These are phyloP conservation scores for Ips nitidus DNA, from an alignment of 1,140 invertebrate species.

Conservation along the genomic window DNA sequence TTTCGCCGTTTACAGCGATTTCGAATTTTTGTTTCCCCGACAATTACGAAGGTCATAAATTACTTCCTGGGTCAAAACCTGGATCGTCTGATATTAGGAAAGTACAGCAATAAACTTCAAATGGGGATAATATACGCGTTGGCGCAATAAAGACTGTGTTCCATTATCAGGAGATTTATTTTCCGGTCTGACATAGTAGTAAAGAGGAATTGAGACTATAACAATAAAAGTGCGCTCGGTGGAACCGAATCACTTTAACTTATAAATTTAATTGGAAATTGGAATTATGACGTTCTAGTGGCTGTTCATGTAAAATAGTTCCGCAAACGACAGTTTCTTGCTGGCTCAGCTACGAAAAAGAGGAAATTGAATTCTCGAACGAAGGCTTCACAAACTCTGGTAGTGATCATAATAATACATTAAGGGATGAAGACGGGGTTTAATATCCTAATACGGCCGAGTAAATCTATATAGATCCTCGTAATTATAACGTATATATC, in stretches of 20 bases:
- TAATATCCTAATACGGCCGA: constrained; percentile 48
- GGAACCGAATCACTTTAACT: neutral
- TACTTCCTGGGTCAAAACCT: constrained; percentile 19
- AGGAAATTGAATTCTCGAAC: constrained; percentile 12
- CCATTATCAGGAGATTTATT: constrained; percentile 25
- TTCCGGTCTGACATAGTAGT: constrained; percentile 5
- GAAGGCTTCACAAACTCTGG: constrained; percentile 3
- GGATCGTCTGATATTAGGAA: constrained; percentile 41
- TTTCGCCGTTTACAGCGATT: constrained; percentile 17
- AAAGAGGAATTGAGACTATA: constrained; percentile 1
- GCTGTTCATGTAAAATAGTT: no score
- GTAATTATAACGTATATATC: constrained; percentile 52
- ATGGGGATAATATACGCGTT: constrained; percentile 37
- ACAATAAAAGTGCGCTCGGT: neutral
- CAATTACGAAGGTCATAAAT: constrained; percentile 44
- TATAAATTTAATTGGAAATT: no score
- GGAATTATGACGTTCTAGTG: no score
- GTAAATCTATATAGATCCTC: constrained; percentile 52
- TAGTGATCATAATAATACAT: constrained; percentile 24
- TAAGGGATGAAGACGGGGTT: constrained; percentile 36
- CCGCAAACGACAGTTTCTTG: no score
- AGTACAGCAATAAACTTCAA: constrained; percentile 48
- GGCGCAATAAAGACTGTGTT: constrained; percentile 14
- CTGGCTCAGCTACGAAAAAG: neutral
- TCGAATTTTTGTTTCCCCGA: constrained; percentile 40